phyloP scores from a whole-genome alignment of 2,888 invertebrate genomes.

The Nasonovia ribisnigri region DNA sequence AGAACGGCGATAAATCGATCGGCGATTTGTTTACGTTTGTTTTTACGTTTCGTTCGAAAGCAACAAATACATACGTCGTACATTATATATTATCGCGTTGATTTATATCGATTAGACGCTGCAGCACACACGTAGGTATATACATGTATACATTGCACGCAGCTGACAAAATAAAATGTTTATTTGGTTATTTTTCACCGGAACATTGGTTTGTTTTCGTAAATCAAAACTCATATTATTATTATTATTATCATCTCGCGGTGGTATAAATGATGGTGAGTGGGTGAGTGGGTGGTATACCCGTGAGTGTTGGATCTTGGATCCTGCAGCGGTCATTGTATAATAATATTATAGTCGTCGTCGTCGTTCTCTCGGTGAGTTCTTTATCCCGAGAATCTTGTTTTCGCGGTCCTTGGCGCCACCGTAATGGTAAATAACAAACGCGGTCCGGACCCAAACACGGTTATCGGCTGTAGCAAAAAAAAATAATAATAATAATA shows the following conservation, averaged over 20 bases:
- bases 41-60: neutral
- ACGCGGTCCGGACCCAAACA: constrained; percentile 34
- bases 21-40: constrained; percentile 36
- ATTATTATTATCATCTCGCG: neutral
- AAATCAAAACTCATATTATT: constrained; percentile 22
- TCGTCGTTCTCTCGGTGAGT: neutral
- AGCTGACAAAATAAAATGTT: constrained; percentile 41
- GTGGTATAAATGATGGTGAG: neutral
- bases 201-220: constrained; percentile 41
- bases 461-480: constrained; percentile 9
- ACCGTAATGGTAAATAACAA: constrained; percentile 20
- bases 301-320: neutral
- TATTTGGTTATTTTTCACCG: constrained; percentile 17
- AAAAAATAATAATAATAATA: constrained; percentile 15
- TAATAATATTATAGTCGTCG: neutral
- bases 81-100: neutral
- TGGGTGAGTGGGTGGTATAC: neutral
- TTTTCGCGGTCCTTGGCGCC: constrained; percentile 58
- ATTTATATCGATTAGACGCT: neutral
- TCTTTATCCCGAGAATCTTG: constrained; percentile 38
- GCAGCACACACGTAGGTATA: neutral
- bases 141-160: neutral
- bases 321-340: neutral
- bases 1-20: constrained; percentile 25
- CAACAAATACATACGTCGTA: neutral